Evolutionary conservation across 2,888 invertebrate species (phyloP), one percentile per base, ranked within the genome.

Genomic region (Tenthredo mesomela): DNA sequence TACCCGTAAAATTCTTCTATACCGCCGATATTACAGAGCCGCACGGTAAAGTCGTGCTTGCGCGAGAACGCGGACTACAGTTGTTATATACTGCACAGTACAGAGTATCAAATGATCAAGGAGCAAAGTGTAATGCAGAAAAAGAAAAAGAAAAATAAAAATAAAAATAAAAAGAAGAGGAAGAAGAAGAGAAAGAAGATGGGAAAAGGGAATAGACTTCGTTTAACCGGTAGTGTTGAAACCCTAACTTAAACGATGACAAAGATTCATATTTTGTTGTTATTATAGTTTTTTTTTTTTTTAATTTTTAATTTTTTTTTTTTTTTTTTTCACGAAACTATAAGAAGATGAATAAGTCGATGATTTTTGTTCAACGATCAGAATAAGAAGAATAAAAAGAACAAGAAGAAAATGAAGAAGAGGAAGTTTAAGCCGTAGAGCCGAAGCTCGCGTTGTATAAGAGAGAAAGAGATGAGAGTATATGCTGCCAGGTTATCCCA

Each of bases 111-210:
- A 78, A 78, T 54, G 78, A 54, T 78, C 67, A 18, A 67, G 43
- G 43, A 73, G 40, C 71, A 73, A 43, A 73, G 40, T 40, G 71
- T 43, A 73, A 21, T 40, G 21, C n/a, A 43, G 7, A 73, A 43
- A 88, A 88, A 89, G 88, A 89, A 43, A 88, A 87, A 89, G 88
- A 88, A 90, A 88, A 89, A 86, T n/a, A 54, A 54, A 0, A 54
- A 54, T 1, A n/a, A 54, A 4, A n/a, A 54, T 5, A 54, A 54
- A 18, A 18, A 5, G 50, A 50, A 50, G 29, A 2, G 29, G 18
- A 18, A 5, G 50, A 50, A 50, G 29, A 2, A 2, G 18, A 50
- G 18, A 15, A 18, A 15, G 50, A 7, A 54, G 54, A n/a, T n/a
- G 54, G 54, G 18, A n/a, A 54, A 54, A 10, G 54, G n/a, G 54